Conservation (phyloP, 2,113 vertebrate species). For the Tylochromis polylepis region DNA sequence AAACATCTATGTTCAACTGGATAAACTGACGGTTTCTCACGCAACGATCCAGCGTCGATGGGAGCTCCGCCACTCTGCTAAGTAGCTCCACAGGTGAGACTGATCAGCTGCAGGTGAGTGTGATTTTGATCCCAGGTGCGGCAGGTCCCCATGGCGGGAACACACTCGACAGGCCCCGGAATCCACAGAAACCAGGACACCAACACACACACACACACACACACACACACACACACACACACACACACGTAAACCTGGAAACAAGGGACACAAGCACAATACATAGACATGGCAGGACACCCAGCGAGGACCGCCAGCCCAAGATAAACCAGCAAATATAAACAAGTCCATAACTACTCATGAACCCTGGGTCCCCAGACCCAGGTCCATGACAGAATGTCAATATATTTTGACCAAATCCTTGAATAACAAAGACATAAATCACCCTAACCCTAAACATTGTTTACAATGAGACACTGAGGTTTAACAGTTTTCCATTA, state of each 20-base stretch:
- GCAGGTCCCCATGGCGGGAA: not conserved
- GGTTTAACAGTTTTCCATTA: not conserved
- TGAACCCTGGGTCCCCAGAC: not conserved
- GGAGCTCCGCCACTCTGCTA: not conserved
- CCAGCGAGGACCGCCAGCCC: not conserved
- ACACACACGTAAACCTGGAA: not conserved
- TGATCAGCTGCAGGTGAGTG: not conserved
- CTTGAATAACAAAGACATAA: not conserved
- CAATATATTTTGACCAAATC: not conserved
- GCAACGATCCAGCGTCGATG: not conserved
- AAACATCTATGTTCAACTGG: not conserved
- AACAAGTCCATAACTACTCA: not conserved
- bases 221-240: not conserved
- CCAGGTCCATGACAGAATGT: fast-evolving
- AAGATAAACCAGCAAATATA: not conserved
- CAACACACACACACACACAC: not conserved
- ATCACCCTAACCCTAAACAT: not conserved
- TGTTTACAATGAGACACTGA: not conserved
- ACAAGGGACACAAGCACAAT: not conserved
- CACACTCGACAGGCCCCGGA: not conserved
- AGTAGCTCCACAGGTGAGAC: not conserved
- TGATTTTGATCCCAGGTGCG: not conserved
- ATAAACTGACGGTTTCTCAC: not conserved
- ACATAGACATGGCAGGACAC: not conserved
- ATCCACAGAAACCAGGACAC: too few species aligned